Conservation (phyloP, 2,888 invertebrate genomes). For the Boloria selene region DNA sequence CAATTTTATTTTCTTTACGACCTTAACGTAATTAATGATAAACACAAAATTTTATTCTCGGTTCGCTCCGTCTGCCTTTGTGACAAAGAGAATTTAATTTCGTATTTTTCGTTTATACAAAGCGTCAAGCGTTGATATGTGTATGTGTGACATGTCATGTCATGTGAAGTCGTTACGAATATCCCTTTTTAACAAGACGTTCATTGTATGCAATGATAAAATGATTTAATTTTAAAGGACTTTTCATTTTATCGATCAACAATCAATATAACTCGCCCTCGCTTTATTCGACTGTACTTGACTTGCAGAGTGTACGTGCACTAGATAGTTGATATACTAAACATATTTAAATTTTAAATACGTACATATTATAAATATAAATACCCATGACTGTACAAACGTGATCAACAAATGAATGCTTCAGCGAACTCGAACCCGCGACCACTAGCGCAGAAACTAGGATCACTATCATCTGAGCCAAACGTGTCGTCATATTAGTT, state of each 20-base stretch:
- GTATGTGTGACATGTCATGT: background rate
- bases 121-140: background rate
- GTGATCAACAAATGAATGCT: no score
- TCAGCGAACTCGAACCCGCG: no score
- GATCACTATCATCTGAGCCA: no score
- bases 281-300: no score
- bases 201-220: conserved; percentile 1
- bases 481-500: no score
- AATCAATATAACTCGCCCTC: no score
- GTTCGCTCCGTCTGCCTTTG: background rate
- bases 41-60: background rate
- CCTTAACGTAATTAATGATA: background rate
- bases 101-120: background rate
- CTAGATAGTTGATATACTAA: no score
- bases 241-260: background rate
- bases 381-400: no score
- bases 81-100: conserved; percentile 3
- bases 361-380: no score
- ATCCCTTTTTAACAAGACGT: conserved; percentile 1
- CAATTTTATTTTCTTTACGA: background rate
- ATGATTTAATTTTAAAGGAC: background rate
- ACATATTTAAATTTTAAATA: no score
- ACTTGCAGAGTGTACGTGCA: no score
- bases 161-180: background rate
- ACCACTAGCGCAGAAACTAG: no score